Conservation (phyloP, 2,797 vertebrate species). For the Otolemur crassicaudatus region DNA sequence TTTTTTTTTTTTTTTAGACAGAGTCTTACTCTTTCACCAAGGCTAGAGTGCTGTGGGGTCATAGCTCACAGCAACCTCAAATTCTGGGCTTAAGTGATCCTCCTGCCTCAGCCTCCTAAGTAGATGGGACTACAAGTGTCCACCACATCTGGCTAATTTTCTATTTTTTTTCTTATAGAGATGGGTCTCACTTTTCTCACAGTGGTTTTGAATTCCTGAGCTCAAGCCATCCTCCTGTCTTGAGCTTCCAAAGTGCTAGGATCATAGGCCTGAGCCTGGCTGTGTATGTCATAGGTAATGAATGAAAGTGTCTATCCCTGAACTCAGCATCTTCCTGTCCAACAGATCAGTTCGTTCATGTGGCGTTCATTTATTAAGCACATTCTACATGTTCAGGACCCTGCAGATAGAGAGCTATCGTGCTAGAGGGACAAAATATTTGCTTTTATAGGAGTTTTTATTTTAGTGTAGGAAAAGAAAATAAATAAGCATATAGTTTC, state of each 20-base stretch:
- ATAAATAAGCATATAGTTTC: not conserved
- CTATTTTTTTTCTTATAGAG: not conserved
- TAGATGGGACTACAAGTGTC: too few relatives aligned
- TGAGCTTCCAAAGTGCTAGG: not conserved
- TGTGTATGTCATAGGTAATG: not conserved
- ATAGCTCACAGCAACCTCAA: too few relatives aligned
- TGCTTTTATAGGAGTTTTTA: constrained; percentile 1
- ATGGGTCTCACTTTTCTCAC: not conserved
- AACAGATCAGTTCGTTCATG: not conserved
- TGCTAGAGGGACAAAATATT: not conserved
- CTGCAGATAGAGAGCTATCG: not conserved
- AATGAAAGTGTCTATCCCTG: not conserved
- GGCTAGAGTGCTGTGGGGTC: too few relatives aligned
- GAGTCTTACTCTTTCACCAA: too few relatives aligned
- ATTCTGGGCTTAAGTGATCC: too few relatives aligned
- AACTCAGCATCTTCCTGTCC: not conserved
- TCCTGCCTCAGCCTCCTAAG: too few relatives aligned
- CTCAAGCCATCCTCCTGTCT: not conserved
- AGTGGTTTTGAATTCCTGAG: not conserved
- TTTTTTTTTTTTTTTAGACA: too few relatives aligned
- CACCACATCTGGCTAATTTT: too few relatives aligned
- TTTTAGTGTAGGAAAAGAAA: constrained; percentile 37
- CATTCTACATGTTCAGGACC: not conserved
- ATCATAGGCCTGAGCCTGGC: not conserved
- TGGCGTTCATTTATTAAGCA: constrained; percentile 12